A percentile compares a stretch with the other conserved stretches of the same genome.
Conservation (phyloP, 2,113 vertebrate species). For the Gobio gobio region DNA sequence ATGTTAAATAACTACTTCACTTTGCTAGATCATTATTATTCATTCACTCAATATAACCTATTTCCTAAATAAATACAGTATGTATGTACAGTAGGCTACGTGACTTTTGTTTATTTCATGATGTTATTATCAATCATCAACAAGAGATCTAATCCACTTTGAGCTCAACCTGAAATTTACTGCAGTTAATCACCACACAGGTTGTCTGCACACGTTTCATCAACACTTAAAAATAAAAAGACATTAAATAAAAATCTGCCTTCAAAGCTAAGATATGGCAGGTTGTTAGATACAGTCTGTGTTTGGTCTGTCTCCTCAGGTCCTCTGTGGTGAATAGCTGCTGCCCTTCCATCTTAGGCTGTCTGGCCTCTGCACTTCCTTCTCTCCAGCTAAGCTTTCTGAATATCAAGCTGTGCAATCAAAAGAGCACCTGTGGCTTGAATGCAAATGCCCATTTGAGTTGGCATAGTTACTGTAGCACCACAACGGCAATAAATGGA, state of each 20-base stretch:
- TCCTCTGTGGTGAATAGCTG: background rate
- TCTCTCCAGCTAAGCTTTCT: slow-evolving; percentile 34
- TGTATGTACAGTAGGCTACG: background rate
- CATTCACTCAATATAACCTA: background rate
- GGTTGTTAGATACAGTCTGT: slow-evolving; percentile 11
- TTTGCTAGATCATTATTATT: background rate
- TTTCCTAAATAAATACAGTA: background rate
- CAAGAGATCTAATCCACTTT: background rate
- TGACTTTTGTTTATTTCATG: background rate
- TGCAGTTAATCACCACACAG: background rate
- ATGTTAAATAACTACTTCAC: background rate
- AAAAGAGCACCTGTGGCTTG: slow-evolving; percentile 49
- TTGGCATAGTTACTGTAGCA: slow-evolving; percentile 40
- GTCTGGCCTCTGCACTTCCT: slow-evolving; percentile 8
- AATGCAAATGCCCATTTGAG: slow-evolving; percentile 39
- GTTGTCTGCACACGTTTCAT: background rate
- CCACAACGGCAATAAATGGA: slow-evolving; percentile 26
- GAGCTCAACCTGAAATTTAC: background rate
- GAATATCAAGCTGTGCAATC: slow-evolving; percentile 47
- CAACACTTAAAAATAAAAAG: background rate
- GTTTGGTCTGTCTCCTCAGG: background rate
- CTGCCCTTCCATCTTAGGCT: background rate
- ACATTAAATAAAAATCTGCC: background rate
- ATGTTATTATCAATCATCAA: background rate
- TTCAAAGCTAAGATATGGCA: background rate